phyloP scores from a whole-genome alignment of 2,797 vertebrate species.

The Sebastes iracundus region DNA sequence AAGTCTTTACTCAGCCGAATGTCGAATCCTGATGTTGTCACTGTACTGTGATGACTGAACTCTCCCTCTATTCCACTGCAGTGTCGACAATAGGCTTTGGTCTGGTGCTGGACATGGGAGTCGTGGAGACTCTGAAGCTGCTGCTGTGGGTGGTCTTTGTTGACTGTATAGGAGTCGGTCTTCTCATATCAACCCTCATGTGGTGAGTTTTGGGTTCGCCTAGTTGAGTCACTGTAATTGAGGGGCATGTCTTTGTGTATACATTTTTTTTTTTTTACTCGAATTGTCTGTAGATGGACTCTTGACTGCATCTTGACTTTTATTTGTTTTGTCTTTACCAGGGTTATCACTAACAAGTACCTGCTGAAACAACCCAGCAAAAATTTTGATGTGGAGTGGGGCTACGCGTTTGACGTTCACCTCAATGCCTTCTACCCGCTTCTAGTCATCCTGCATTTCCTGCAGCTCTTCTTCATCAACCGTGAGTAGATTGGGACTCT shows the following conservation, averaged over 20 bases:
- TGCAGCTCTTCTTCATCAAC: constrained; percentile 98
- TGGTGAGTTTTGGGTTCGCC: constrained; percentile 85
- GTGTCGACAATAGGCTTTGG: constrained; percentile 97
- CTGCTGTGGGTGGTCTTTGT: constrained; percentile 98
- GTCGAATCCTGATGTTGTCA: not conserved
- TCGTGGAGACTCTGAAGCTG: constrained; percentile 93
- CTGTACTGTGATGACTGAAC: not conserved
- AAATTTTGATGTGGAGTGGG: constrained; percentile 97
- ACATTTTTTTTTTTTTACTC: not conserved
- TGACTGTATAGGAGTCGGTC: constrained; percentile 95
- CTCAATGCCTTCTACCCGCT: constrained; percentile 98
- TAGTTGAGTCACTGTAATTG: not conserved
- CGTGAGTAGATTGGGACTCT: constrained; percentile 83
- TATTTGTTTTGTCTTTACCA: constrained; percentile 47
- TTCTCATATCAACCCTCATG: constrained; percentile 96
- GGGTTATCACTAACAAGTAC: constrained; percentile 95
- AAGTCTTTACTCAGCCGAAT: not conserved
- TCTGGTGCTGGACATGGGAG: constrained; percentile 93
- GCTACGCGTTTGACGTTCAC: constrained; percentile 97
- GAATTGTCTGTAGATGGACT: not conserved
- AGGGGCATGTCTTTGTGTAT: not conserved
- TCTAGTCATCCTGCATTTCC: constrained; percentile 95
- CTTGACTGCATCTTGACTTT: not conserved
- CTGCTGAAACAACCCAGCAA: constrained; percentile 90
- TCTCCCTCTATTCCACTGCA: constrained; percentile 52